phyloP scores from a whole-genome alignment of 2,113 vertebrate genomes.

The Cyprinodon variegatus region DNA sequence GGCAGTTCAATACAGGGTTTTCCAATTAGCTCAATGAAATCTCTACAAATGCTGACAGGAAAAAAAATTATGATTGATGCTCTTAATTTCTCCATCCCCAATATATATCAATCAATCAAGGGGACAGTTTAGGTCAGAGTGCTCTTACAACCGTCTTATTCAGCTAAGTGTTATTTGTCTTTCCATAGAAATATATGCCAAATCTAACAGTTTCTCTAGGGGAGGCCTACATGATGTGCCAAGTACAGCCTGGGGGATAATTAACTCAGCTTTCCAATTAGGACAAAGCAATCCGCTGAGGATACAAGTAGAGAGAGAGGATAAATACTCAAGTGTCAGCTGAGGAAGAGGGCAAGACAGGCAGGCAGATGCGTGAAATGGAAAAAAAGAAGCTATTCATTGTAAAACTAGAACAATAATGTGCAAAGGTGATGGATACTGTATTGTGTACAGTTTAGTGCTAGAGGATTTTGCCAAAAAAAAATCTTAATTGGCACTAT shows the following conservation, averaged over 20 bases:
- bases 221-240: slow-evolving; percentile 69
- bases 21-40: slow-evolving; percentile 46
- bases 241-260: slow-evolving; percentile 73
- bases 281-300: slow-evolving; percentile 65
- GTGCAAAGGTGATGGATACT: slow-evolving; percentile 15
- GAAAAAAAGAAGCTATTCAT: slow-evolving; percentile 23
- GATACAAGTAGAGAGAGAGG: slow-evolving; percentile 54
- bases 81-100: slow-evolving; percentile 36
- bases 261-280: slow-evolving; percentile 80
- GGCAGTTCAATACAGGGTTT: slow-evolving; percentile 19
- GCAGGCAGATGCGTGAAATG: slow-evolving; percentile 36
- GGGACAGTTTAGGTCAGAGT: slow-evolving; percentile 32
- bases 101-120: slow-evolving; percentile 48
- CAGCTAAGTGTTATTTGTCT: slow-evolving; percentile 23
- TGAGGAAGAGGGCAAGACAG: slow-evolving; percentile 26
- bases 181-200: slow-evolving; percentile 50
- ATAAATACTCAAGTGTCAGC: slow-evolving; percentile 58
- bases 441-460: background rate
- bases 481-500: no score
- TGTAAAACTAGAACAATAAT: slow-evolving; percentile 25
- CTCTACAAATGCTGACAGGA: slow-evolving; percentile 37
- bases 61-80: slow-evolving; percentile 52
- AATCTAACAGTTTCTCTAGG: slow-evolving; percentile 58
- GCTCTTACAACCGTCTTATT: slow-evolving; percentile 21
- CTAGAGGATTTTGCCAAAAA: no score